Evolutionary conservation across 1,140 invertebrate species (phyloP), one percentile per base, ranked within the genome.

Genomic region (Saxidomus purpurata): DNA sequence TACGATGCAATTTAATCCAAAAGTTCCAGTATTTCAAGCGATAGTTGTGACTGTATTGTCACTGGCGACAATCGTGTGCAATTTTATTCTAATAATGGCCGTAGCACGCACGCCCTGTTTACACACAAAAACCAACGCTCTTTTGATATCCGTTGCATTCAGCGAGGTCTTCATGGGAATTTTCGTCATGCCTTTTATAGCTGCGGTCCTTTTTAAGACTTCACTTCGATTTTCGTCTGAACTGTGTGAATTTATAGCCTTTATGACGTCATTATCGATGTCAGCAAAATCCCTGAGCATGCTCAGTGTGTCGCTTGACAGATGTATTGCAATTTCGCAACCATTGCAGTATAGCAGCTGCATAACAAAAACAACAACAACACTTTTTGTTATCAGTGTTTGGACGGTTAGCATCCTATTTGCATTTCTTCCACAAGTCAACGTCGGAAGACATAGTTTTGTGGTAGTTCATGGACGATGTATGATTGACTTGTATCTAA

Each of bases 81-180:
- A 87, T 31, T 8, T 69, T 15, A 25, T 87, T 28, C 52, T 87
- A 15, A 71, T 87, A 38, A 19, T 61, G n/a, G 85, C 69, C 0
- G 69, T 87, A 15, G 15, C 25, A 59, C 31, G 85, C 19, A 77
- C 85, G 47, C 19, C 69, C 0, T 77, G 47, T 36, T 36, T 87
- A 25, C 85, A 87, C 55, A 87, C 85, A 19, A 71, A 74, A 52
- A 87, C 85, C 0, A 87, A 87, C 36, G 71, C 69, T 74, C 25
- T 87, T 13, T 36, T 87, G 4, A 49, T 87, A 6, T 87, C 52
- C 11, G 49, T 87, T n/a, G n/a, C 74, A 77, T 6, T 67, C 0
- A 87, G 85, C 36, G 85, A 87, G 25, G 40, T 87, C 28, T 79
- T 87, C 0, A 28, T 40, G 17, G 49, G 71, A 15, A 38, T 63